Percentiles rank a stretch among this genome's conserved stretches.
phyloP scores from a whole-genome alignment of 2,888 invertebrate genomes.

The Marasmarcha lunaedactyla region DNA sequence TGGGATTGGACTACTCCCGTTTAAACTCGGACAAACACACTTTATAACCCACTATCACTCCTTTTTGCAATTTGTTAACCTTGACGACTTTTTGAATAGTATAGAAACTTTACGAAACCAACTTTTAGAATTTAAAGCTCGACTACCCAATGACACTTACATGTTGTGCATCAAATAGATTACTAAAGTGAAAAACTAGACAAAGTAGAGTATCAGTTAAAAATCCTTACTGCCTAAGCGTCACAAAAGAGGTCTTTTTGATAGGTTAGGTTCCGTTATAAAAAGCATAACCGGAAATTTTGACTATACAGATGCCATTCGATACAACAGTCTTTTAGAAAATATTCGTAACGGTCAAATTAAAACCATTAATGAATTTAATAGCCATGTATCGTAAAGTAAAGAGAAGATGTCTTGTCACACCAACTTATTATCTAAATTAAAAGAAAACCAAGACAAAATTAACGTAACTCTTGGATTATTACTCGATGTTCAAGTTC shows the following conservation, averaged over 20 bases:
- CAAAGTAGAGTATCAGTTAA: neutral
- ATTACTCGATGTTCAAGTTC: neutral
- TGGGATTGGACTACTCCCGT: slow-evolving; percentile 15
- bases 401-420: too few species aligned
- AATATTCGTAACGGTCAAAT: slow-evolving; percentile 14
- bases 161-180: neutral
- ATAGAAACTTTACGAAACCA: too few species aligned
- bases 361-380: too few species aligned
- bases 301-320: slow-evolving; percentile 16
- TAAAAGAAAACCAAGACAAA: too few species aligned
- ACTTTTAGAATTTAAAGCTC: too few species aligned
- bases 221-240: neutral
- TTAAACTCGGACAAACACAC: slow-evolving; percentile 15
- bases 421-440: too few species aligned
- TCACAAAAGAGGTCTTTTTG: slow-evolving; percentile 1
- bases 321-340: slow-evolving; percentile 17
- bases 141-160: neutral
- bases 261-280: slow-evolving; percentile 16
- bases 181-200: too few species aligned
- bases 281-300: slow-evolving; percentile 18
- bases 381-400: too few species aligned
- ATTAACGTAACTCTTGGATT: too few species aligned
- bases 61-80: too few species aligned
- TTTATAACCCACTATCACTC: slow-evolving; percentile 17
- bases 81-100: neutral